Evolutionary conservation across 1,140 invertebrate genomes (phyloP), one percentile per base, ranked within the genome.

Genomic region (Andricus grossulariae): DNA sequence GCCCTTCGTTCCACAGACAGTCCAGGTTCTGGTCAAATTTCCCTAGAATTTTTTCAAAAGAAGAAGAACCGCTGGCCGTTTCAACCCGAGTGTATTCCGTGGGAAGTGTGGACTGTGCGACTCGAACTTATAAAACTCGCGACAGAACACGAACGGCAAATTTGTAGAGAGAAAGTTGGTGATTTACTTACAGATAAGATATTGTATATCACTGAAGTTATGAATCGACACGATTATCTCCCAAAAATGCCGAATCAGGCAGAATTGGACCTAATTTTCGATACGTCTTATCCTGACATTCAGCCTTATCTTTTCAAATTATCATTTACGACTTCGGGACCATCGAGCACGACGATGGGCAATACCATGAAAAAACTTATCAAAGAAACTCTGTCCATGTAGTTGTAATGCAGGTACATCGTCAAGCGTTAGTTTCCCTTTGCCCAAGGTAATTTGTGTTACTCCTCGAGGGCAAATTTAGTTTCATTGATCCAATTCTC

Each of bases 41-140:
- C 96, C 50, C 92, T 99, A 66, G 98, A 99, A 91, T 99, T 99
- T 92, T 99, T 97, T 92, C 97, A 98, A 88, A 97, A 96, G 87
- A 97, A 97, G 86, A 95, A 96, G 84, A 95, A 94, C 71, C 94
- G 96, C 70, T 99, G 97, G 97, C 94, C 95, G 10, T 84, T 82
- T 39, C 94, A 95, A 75, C 92, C 95, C 10, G 97, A 99, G 86
- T 96, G 95, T 86, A 97, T 98, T 85, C 97, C 98, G 0, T 99
- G 98, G 98, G 98, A 99, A 89, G 97, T 99, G 15, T 99, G 98
- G 98, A 98, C 97, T 21, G 94, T 99, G 1, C 95, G 96, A 79
- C 92, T 99, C 49, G 97, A 98, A 88, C 92, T 98, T 12, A 95
- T 98, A 16, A 95, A 96, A 81, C 91, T 98, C 45, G 94, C 95